Evolutionary conservation across 2,113 vertebrate genomes (phyloP), one percentile per base, ranked within the genome.

Genomic region (Hyperopisus bebe): DNA sequence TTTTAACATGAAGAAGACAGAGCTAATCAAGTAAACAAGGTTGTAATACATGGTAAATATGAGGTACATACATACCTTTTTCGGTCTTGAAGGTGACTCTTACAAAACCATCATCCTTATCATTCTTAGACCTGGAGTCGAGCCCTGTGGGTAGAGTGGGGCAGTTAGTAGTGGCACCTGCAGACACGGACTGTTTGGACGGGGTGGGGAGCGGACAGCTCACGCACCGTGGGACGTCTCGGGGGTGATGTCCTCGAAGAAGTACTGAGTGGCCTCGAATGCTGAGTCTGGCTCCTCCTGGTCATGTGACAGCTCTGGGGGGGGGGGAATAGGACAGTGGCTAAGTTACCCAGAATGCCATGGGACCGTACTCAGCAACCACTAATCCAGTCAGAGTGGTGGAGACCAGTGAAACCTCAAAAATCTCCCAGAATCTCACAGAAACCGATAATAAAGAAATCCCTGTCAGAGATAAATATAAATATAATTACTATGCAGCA

Each of bases 211-310:
- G 35, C 2, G 39, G 53, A 3, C 31, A 58, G 21, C 51, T 53
- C 11, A 66, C 96, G 84, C 95, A 98, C 98, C 97, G 0, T 97
- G 95, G 1, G 98, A 97, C 19, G 97, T 97, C 84, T 99, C 98
- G 5, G 98, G 98, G 27, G 98, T 98, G 91, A 99, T 97, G 92
- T 99, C 98, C 95, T 99, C 98, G 95, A 99, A 99, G 93, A 99
- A 99, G 94, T 99, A 99, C 92, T 99, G 98, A 24, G 97, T 99
- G 15, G 98, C 98, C 95, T 99, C 98, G 89, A 99, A 99, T 48
- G 98, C 98, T 11, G 98, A 99, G 93, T 99, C 98, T 0, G 98
- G 97, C 77, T 99, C 98, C 11, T 99, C 98, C 77, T 97, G 97
- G 85, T 99, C 98, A 62, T 95, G 96, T 83, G 94, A 95, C 0